Conservation (phyloP, 2,113 vertebrate species). For the Rhabdornis inornatus region DNA sequence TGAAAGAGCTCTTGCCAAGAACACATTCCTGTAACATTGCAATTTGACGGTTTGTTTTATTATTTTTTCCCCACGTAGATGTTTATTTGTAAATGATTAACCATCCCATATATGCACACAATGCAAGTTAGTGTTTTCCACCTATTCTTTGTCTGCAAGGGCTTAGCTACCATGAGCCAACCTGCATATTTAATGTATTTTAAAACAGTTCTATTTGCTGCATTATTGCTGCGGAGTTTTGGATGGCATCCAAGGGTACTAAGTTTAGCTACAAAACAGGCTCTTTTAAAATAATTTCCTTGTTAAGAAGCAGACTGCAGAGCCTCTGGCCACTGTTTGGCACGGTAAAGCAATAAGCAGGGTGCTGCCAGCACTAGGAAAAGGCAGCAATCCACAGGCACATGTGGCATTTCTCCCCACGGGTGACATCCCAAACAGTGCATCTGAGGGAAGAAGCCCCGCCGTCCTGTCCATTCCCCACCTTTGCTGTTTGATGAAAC, state of each 20-base stretch:
- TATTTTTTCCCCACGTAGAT: not conserved
- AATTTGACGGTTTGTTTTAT: conserved; percentile 27
- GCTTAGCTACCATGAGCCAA: not conserved
- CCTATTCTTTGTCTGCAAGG: not conserved
- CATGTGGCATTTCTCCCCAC: accelerated
- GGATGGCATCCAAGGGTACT: not conserved
- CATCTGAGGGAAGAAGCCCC: not conserved
- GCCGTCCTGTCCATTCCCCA: not conserved
- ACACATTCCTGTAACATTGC: conserved; percentile 24
- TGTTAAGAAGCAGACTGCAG: conserved; percentile 47
- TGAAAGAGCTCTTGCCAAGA: conserved; percentile 32
- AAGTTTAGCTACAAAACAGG: conserved; percentile 55
- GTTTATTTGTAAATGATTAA: conserved; percentile 54
- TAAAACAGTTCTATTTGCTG: conserved; percentile 28
- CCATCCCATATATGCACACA: not conserved
- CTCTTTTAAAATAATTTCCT: conserved; percentile 58
- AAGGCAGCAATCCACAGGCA: not conserved
- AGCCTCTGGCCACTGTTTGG: not conserved
- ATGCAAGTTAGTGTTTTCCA: not conserved
- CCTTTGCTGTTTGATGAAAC: not conserved
- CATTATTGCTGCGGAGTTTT: conserved; percentile 1
- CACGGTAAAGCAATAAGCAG: not conserved
- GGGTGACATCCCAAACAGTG: accelerated
- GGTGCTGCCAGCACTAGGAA: not conserved
- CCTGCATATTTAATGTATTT: conserved; percentile 10